Percentiles rank a stretch among this genome's conserved stretches.
These are phyloP conservation scores for Aptenodytes patagonicus DNA, from an alignment of 2,113 vertebrate genomes.

Conservation along the genomic window DNA sequence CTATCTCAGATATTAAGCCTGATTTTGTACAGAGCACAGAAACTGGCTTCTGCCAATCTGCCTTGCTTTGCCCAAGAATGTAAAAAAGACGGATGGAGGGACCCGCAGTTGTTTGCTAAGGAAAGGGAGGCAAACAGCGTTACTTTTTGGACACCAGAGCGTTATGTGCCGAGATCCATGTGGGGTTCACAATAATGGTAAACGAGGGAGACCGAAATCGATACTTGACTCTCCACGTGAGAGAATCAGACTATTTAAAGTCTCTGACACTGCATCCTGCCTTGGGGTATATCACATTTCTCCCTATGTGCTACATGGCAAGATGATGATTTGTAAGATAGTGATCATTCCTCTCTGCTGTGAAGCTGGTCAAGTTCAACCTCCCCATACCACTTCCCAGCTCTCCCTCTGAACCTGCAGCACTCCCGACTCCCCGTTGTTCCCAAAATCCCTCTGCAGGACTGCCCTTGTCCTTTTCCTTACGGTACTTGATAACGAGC, in stretches of 20 bases:
- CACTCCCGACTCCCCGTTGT: accelerated
- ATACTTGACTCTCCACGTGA: neutral
- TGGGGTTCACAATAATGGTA: neutral
- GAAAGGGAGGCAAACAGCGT: neutral
- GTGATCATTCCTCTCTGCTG: neutral
- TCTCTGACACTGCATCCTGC: neutral
- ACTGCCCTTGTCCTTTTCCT: neutral
- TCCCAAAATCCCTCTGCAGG: neutral
- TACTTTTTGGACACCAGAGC: neutral
- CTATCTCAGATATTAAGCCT: neutral
- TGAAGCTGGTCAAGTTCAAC: neutral
- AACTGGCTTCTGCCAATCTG: neutral
- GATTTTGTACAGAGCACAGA: neutral
- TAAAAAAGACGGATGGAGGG: neutral
- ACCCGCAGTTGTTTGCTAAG: neutral
- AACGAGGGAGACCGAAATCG: neutral
- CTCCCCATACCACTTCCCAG: neutral
- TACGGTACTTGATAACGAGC: neutral
- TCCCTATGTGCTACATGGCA: neutral
- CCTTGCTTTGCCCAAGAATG: neutral
- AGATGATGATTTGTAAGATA: neutral
- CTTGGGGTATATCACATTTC: neutral
- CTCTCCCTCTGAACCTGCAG: neutral
- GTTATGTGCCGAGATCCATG: neutral
- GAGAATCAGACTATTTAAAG: constrained; percentile 21